Evolutionary conservation across 2,888 invertebrate species (phyloP), one percentile per base, ranked within the genome.

Genomic region (Meta bourneti): DNA sequence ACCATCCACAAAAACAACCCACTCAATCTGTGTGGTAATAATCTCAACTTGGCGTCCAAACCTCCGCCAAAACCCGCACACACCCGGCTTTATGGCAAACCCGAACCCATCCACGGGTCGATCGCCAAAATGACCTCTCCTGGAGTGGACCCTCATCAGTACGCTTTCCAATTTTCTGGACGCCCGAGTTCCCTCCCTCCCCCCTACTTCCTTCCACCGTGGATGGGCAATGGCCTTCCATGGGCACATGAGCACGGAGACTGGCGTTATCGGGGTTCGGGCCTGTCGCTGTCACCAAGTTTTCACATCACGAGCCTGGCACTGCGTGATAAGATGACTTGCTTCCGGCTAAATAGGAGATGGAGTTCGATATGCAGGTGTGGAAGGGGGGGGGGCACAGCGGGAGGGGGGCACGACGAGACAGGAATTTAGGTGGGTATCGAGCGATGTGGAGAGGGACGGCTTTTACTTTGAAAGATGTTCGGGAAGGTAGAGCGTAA

Each of bases 71-170:
- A 34, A 34, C 34, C 34, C 34, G 34, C 34, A 34, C 11, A 11
- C 7, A 61, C 13, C 61, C 61, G 16, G 16, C 61, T 16, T 16
- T 5, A 61, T 61, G 13, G 61, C 61, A 61, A 61, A 61, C 61
- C 61, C 16, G 61, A 61, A 61, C 61, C 61, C 61, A 52, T 69
- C 9, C 20, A 34, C 49, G 79, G 90, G 90, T 90, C 90, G 90
- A 90, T 90, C 78, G 61, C 72, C 70, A 77, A 83, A 79, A 84
- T 90, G 90, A 90, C 90, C 90, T 80, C 83, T 77, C 82, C 49
- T 19, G 70, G 71, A 80, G 78, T 90, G 79, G 79, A 84, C 90
- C 84, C 84, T 80, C 75, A 86, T 74, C 61, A 74, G 72, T 71
- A 72, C 34, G 87, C 87, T 78, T 86, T 78, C 78, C 86, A 86